Percentiles rank a stretch among this genome's conserved stretches.
These are phyloP conservation scores for Psittacula echo DNA, from an alignment of 2,797 vertebrate genomes.

Conservation along the genomic window DNA sequence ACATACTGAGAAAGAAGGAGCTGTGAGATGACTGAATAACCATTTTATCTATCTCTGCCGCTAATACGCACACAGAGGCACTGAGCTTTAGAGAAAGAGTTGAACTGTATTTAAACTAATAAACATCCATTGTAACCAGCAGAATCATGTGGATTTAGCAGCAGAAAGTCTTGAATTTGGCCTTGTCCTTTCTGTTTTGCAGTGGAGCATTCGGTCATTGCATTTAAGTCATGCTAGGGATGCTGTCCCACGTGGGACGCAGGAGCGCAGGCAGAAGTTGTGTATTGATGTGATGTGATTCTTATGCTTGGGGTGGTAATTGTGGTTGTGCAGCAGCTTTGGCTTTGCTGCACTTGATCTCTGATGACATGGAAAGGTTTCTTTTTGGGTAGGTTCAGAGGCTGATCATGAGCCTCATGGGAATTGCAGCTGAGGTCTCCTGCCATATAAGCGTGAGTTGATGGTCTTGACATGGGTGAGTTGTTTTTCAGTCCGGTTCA, in stretches of 20 bases:
- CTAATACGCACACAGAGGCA: not conserved
- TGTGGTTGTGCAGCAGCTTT: not conserved
- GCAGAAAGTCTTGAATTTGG: not conserved
- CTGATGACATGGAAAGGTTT: rapidly evolving
- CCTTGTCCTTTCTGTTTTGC: not conserved
- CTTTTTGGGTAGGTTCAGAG: not conserved
- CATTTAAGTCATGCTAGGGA: not conserved
- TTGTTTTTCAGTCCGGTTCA: too few species aligned
- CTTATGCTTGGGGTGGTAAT: not conserved
- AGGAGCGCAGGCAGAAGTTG: not conserved
- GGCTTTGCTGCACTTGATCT: not conserved
- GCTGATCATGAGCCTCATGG: not conserved
- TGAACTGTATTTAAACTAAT: not conserved
- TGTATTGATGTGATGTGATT: not conserved
- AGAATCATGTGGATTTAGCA: not conserved
- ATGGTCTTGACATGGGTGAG: not conserved
- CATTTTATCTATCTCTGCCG: not conserved
- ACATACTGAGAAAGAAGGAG: not conserved
- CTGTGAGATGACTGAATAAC: not conserved
- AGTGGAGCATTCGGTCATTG: not conserved
- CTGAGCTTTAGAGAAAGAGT: not conserved
- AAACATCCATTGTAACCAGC: not conserved
- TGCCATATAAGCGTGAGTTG: rapidly evolving
- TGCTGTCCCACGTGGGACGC: not conserved
- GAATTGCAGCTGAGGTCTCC: not conserved